Evolutionary conservation across 2,888 invertebrate species (phyloP), one percentile per base, ranked within the genome.

Genomic region (Onchidella celtica): DNA sequence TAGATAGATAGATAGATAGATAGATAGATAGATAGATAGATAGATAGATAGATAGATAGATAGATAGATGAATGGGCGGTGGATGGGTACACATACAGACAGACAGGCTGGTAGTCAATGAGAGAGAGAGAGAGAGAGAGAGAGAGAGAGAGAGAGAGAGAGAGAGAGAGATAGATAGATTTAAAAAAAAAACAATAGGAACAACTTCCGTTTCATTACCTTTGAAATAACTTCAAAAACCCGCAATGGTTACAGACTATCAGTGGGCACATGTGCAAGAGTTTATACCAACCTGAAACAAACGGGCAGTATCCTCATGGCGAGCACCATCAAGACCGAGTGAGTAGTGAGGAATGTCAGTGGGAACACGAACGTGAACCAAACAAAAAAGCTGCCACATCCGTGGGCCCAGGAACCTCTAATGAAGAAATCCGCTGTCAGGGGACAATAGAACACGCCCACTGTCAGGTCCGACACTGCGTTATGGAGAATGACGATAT

Each of bases 341-440:
- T 81, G 81, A 4, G 69, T 40, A 11, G 76, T 76, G n/a, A 83
- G 40, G 61, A 82, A 84, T 27, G 74, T 74, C 61, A 82, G 76
- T 4, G 80, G 80, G 68, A 83, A 80, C 11, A 81, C 75, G 79
- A 85, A 84, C 11, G 83, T 82, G 77, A 84, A 83, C 85, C 84
- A 84, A 9, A 84, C 82, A 63, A 83, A 85, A 77, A 85, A 81
- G 75, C 82, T 84, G 61, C 81, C 73, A 36, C 84, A 85, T 27
- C 84, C 83, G 34, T 85, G 83, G 0, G 79, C 78, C 84, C 84
- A 85, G 61, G 66, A 63, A 14, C 83, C 83, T 29, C 83, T 32
- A 29, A 85, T 59, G 81, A 81, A 85, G 81, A 82, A 83, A 76
- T 85, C 85, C 0, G 84, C 84, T 1, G 84, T 83, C 57, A 85